Percentiles rank a stretch among this genome's conserved stretches.
phyloP scores from a whole-genome alignment of 2,797 vertebrate species.

The Sparidentex hasta region DNA sequence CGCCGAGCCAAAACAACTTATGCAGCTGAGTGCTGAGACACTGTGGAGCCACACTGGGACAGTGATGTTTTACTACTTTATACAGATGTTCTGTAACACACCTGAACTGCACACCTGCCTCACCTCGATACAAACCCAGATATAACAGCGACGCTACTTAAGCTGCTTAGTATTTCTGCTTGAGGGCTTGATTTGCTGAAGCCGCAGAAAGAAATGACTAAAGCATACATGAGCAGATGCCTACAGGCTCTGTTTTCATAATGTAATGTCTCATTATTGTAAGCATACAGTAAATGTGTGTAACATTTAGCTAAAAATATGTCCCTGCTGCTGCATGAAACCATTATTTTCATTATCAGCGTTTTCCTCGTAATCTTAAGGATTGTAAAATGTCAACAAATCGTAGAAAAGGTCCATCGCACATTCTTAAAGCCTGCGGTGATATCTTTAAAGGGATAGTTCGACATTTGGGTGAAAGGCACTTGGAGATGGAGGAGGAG shows the following conservation, averaged over 20 bases:
- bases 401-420: not conserved
- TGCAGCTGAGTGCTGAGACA: not conserved
- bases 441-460: slow-evolving; percentile 8
- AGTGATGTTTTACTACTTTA: not conserved
- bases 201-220: slow-evolving; percentile 12
- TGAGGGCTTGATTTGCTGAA: slow-evolving; percentile 30
- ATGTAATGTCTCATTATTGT: slow-evolving; percentile 24
- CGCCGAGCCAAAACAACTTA: not conserved
- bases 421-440: not conserved
- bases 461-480: not conserved
- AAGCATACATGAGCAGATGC: slow-evolving; percentile 32
- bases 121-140: not conserved
- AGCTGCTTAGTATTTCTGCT: slow-evolving; percentile 23
- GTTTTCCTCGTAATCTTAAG: not conserved
- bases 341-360: not conserved
- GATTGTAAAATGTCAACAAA: slow-evolving; percentile 10
- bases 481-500: not conserved
- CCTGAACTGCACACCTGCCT: not conserved
- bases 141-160: not conserved
- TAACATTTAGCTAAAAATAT: not conserved
- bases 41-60: not conserved
- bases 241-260: slow-evolving; percentile 38
- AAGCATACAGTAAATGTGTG: not conserved
- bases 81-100: not conserved
- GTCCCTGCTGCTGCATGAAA: not conserved